Base-by-base conservation (phyloP, 2,888 invertebrate species). In the Hydropsyche betteni region DNA sequence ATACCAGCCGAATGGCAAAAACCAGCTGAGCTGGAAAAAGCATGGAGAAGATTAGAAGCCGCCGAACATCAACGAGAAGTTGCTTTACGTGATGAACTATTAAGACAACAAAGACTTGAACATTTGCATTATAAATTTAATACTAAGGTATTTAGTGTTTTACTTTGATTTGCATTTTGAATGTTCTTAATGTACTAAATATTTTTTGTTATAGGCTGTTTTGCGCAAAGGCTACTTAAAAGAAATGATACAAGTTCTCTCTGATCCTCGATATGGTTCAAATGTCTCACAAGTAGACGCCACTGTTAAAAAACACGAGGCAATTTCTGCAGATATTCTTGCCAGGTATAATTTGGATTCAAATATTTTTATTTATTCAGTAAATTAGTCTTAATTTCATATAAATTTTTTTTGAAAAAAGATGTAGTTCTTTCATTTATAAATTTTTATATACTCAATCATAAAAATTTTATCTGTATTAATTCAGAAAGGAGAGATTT, bases 261-360 rank as follows among this genome's bases (percentile, higher is more conserved):
- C 94, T 0, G 97, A 97, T 87, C 94, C 96, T 0, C 90, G 96
- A 75, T 97, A 97, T 85, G 95, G 95, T 1, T 94, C 94, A 81
- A 95, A 94, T 86, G 86, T 98, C 80, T 91, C 94, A 0, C 97
- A 98, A 83, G 97, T 98, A 0, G 98, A 99, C 84, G 98, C 98
- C 0, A 97, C 98, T 0, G 92, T 99, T 55, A 99, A 99, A 87
- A 99, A 99, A 83, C 98, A 99, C 83, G 98, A 99, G 85, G 98
- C 99, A 14, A 97, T 99, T 79, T 95, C 96, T 78, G 98, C 98
- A 0, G 99, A 99, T 83, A 98, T 99, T 75, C 87, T 98, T 74
- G 96, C 98, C 12, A 90, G 93, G 92, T 91, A 81, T 81, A 24
- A 2, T 24, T 24, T 2, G 24, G 24, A 24, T 24, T 24, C 1